A percentile compares a stretch with the other conserved stretches of the same genome.
Evolutionary conservation across 1,140 invertebrate species (phyloP).

Genomic region (Euura lappo): DNA sequence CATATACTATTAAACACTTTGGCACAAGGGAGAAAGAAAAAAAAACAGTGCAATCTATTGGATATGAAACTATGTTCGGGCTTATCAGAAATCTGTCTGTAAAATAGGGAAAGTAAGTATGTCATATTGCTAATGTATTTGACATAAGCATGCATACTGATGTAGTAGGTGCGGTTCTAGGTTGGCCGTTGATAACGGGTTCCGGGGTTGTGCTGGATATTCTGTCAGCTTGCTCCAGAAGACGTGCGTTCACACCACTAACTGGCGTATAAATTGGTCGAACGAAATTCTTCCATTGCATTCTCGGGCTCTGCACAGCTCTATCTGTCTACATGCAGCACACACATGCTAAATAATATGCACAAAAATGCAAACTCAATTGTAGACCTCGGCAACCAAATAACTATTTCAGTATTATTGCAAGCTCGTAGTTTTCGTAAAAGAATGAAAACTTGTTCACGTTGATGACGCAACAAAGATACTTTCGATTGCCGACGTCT

Average conservation of each 20-base stretch:
- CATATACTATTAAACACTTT: too few relatives aligned
- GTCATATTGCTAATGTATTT: neutral
- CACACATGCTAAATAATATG: conserved; percentile 60
- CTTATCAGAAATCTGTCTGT: neutral
- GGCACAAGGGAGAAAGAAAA: neutral
- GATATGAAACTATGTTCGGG: neutral
- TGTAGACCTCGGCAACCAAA: neutral
- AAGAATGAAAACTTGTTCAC: too few relatives aligned
- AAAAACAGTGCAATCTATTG: neutral
- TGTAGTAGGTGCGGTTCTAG: conserved; percentile 45
- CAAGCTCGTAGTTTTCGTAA: too few relatives aligned
- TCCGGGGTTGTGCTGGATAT: conserved; percentile 52
- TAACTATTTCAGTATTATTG: neutral
- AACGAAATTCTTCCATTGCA: conserved; percentile 55
- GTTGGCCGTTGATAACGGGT: conserved; percentile 44
- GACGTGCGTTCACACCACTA: conserved; percentile 50
- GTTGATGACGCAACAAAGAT: too few relatives aligned
- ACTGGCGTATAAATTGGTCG: conserved; percentile 47
- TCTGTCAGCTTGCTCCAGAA: conserved; percentile 53
- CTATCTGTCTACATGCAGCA: conserved; percentile 60
- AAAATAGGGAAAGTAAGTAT: neutral
- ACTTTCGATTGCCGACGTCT: neutral
- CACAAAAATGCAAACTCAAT: conserved; percentile 28
- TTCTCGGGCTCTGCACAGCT: conserved; percentile 43
- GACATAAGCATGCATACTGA: conserved; percentile 58